Evolutionary conservation across 2,888 invertebrate genomes (phyloP).

Genomic region (Oscheius sp.): DNA sequence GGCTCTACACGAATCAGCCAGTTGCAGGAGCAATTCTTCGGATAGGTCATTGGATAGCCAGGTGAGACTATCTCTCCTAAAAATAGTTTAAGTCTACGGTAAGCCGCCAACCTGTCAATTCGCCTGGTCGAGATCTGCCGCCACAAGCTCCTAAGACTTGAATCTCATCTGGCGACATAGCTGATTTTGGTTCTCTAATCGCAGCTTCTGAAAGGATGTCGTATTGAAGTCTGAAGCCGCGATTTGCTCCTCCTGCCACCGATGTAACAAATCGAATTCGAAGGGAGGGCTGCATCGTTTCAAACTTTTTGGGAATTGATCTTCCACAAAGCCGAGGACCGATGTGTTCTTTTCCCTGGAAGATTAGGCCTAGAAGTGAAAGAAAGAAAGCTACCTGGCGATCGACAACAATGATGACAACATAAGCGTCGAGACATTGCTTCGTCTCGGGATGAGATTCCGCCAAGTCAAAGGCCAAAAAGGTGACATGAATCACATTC

Average conservation of each 20-base stretch:
- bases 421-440: constrained; percentile 67
- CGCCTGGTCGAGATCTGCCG: constrained; percentile 38
- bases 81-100: too few relatives aligned
- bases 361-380: neutral
- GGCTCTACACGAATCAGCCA: constrained; percentile 73
- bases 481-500: constrained; percentile 58
- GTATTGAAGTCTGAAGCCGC: constrained; percentile 54
- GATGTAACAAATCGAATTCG: constrained; percentile 45
- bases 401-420: constrained; percentile 60
- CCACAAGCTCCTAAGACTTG: constrained; percentile 32
- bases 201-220: constrained; percentile 63
- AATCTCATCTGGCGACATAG: constrained; percentile 25
- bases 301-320: constrained; percentile 39
- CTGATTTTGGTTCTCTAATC: constrained; percentile 42
- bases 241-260: constrained; percentile 26
- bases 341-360: constrained; percentile 49
- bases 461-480: constrained; percentile 58
- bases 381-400: constrained; percentile 20
- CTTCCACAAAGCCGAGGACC: constrained; percentile 56
- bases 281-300: constrained; percentile 54
- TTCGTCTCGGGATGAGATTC: constrained; percentile 37
- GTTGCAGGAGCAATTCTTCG: constrained; percentile 71
- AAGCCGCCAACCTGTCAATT: too few relatives aligned
- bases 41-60: constrained; percentile 71
- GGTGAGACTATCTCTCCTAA: constrained; percentile 72